Percentiles rank a stretch among this genome's conserved stretches.
phyloP scores from a whole-genome alignment of 2,797 vertebrate genomes.

The Clarias platycephalus region DNA sequence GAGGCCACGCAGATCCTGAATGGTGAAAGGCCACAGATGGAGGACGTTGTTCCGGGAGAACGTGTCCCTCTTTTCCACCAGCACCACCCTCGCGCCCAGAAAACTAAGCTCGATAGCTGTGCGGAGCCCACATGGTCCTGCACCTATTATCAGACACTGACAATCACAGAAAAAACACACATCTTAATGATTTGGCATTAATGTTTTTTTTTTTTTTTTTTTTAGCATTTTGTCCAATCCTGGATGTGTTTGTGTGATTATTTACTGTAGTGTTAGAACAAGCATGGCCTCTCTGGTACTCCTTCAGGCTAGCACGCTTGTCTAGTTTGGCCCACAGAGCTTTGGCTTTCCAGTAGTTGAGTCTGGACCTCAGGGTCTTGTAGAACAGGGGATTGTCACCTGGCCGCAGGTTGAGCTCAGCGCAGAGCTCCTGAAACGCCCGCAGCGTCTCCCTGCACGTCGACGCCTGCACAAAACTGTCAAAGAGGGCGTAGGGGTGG shows the following conservation, averaged over 20 bases:
- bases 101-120: slow-evolving; percentile 91
- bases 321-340: slow-evolving; percentile 94
- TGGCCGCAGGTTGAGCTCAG: slow-evolving; percentile 77
- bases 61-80: slow-evolving; percentile 94
- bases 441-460: slow-evolving; percentile 87
- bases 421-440: slow-evolving; percentile 88
- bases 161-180: slow-evolving; percentile 30
- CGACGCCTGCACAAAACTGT: slow-evolving; percentile 87
- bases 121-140: slow-evolving; percentile 92
- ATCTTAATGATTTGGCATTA: neutral
- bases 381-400: slow-evolving; percentile 75
- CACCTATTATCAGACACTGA: slow-evolving; percentile 94
- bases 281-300: slow-evolving; percentile 83
- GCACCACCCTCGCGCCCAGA: slow-evolving; percentile 89
- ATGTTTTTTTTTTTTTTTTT: neutral
- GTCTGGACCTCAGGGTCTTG: slow-evolving; percentile 84
- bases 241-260: neutral
- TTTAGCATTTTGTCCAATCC: neutral
- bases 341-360: slow-evolving; percentile 95
- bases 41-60: slow-evolving; percentile 96
- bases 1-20: slow-evolving; percentile 90
- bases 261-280: slow-evolving; percentile 86
- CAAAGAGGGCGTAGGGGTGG: slow-evolving; percentile 84
- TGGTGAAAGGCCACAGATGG: slow-evolving; percentile 96
- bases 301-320: slow-evolving; percentile 84